Base-by-base conservation (phyloP, 2,113 vertebrate genomes). In the Xiphophorus maculatus region DNA sequence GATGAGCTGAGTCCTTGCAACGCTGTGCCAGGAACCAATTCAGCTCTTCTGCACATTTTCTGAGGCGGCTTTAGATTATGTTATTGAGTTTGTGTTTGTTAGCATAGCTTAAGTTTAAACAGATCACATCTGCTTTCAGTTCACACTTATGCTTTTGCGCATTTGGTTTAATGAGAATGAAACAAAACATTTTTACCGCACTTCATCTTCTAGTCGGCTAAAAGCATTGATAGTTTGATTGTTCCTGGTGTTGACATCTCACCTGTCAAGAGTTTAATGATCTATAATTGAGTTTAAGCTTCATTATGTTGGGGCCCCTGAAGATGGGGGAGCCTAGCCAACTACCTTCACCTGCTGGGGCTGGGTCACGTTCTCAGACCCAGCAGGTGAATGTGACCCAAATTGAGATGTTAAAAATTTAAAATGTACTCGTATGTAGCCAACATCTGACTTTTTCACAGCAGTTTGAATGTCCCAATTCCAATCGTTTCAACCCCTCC, bases 301-400 rank as follows among this genome's bases (percentile, higher is more conserved):
- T 91, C 85, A 88, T 86, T 83, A 84, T 85, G 84, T 74, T 79
- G 58, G 80, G 69, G 84, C 88, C 71, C 84, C 85, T 86, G 81
- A 82, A 82, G 67, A 9, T 15, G 22, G 74, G 54, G 33, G 70
- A 33, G 68, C 8, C 44, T 63, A 73, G 76, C 78, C 51, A 68
- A 66, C 83, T 37, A 11, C 35, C 35, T 37, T 37, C 35, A 37
- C 35, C 28, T 28, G 28, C 28, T 28, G 28, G 28, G 28, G 1
- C 28, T 28, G 28, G 28, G 28, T 28, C 28, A 28, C 28, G 1
- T 28, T 28, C 28, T 1, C 27, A 28, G 27, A 1, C 28, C 35
- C 35, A 9, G 8, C 33, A 35, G 35, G 35, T 10, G 35, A 35
- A 35, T 10, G 35, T 35, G 35, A 2, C 9, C 35, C 35, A 35